Evolutionary conservation across 2,113 vertebrate genomes (phyloP), one percentile per base, ranked within the genome.

Genomic region (Pseudopodoces humilis): DNA sequence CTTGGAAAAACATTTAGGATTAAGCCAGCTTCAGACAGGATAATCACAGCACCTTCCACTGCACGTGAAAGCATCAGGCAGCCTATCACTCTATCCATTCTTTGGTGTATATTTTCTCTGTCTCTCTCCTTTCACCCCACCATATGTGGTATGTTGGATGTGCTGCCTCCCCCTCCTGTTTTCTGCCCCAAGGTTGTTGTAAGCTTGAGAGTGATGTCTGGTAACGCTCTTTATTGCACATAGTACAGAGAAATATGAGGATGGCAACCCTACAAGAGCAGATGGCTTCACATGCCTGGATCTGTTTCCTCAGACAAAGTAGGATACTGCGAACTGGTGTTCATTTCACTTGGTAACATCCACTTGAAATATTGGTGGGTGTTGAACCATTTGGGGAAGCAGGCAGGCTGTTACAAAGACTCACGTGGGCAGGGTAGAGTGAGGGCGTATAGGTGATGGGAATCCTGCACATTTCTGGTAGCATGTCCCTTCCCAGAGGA

Each of bases 221-320:
- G 76, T 97, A 94, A 84, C 15, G 16, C 87, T 98, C 94, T 97
- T 97, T 95, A 94, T 97, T 94, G 96, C 82, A 94, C 84, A 80
- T 60, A 30, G 44, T 91, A 50, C 85, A 93, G 95, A 97, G 94
- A 97, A 97, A 97, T 96, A 95, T 15, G 95, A 97, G 96, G 95
- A 97, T 98, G 97, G 97, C 98, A 97, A 90, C 88, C 28, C 95
- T 97, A 85, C 90, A 97, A 86, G 96, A 98, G 96, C 98, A 98
- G 98, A 98, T 98, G 98, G 98, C 94, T 95, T 87, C 96, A 81
- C 94, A 96, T 11, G 82, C 96, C 97, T 98, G 97, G 96, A 95
- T 97, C 96, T 88, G 94, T 98, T 98, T 97, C 96, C 94, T 96
- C 95, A 97, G 97, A 96, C 95, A 97, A 97, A 96, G 93, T 93